These are phyloP conservation scores for Junco hyemalis DNA, from an alignment of 2,113 vertebrate species.

Conservation along the genomic window DNA sequence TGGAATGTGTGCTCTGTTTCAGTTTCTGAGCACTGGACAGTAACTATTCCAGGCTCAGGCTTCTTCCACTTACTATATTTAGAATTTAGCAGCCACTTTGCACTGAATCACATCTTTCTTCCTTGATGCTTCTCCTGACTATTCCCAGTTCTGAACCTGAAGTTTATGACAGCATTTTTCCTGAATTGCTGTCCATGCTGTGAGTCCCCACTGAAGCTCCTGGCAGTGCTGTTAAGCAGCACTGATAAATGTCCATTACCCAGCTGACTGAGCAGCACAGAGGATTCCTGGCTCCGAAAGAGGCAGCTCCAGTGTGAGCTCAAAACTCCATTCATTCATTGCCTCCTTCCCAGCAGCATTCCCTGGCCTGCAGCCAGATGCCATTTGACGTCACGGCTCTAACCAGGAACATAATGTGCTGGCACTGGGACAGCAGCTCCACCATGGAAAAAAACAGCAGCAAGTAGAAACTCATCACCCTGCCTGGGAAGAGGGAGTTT, in stretches of 20 bases:
- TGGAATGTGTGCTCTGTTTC: background rate
- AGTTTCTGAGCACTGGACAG: background rate
- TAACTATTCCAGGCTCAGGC: background rate
- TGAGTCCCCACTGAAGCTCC: background rate
- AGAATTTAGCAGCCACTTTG: background rate
- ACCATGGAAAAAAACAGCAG: constrained; percentile 25
- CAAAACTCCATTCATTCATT: constrained; percentile 48
- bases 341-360: constrained; percentile 63
- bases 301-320: constrained; percentile 5
- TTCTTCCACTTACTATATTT: background rate
- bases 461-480: constrained; percentile 21
- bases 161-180: background rate
- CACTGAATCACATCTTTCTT: background rate
- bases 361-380: constrained; percentile 71
- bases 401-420: constrained; percentile 81
- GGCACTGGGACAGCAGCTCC: constrained; percentile 58
- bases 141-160: background rate
- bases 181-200: background rate
- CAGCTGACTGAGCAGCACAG: background rate
- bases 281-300: background rate
- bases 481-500: background rate
- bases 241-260: background rate
- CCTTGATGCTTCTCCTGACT: background rate
- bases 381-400: constrained; percentile 74
- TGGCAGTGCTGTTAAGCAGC: background rate